Conservation (phyloP, 2,113 vertebrate species). For the Oncorhynchus tshawytscha region DNA sequence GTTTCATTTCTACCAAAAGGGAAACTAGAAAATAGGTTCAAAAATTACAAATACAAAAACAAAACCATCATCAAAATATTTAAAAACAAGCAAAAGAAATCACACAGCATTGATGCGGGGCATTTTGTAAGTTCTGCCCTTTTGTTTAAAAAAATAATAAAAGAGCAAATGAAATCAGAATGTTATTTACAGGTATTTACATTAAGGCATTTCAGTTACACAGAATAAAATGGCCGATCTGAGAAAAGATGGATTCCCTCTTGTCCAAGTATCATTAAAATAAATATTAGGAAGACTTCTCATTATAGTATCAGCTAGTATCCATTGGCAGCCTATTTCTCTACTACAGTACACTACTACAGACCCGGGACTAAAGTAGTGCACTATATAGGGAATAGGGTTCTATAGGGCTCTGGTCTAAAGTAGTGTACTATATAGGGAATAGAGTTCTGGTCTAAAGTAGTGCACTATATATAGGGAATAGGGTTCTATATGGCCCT, state of each 20-base stretch:
- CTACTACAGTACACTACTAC: no score
- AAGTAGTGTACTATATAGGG: no score
- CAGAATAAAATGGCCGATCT: neutral
- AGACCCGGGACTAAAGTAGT: no score
- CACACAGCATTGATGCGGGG: neutral
- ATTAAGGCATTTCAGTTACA: constrained; percentile 8
- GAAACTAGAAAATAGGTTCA: neutral
- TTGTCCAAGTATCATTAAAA: neutral
- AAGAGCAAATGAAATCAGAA: neutral
- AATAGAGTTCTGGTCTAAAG: no score
- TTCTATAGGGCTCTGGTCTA: no score
- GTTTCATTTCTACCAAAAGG: neutral
- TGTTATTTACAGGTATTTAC: neutral
- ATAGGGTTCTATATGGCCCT: no score
- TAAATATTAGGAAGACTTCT: neutral
- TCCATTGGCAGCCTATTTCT: no score
- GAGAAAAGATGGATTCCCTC: neutral
- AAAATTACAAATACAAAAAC: neutral
- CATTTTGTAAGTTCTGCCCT: neutral
- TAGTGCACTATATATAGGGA: no score
- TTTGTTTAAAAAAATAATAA: neutral
- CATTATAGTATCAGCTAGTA: neutral
- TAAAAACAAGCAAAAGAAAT: neutral
- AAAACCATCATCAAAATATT: neutral
- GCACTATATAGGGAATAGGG: no score